Conservation (phyloP, 2,797 vertebrate species). For the Agapornis canus region DNA sequence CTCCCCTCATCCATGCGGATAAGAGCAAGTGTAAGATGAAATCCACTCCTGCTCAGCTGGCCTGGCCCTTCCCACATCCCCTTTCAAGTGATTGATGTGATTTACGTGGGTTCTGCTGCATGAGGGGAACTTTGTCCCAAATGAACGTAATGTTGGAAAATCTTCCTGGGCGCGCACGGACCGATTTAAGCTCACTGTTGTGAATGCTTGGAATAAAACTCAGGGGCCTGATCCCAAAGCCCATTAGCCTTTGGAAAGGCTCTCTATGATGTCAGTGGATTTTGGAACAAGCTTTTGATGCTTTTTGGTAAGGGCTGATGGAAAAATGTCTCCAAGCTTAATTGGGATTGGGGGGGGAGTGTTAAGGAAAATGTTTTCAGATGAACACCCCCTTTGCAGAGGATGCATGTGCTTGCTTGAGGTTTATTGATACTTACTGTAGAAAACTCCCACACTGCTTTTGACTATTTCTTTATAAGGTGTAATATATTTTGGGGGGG, state of each 20-base stretch:
- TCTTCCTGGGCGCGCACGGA: rapidly evolving
- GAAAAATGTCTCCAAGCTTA: conserved; percentile 39
- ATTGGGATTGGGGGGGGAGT: not conserved
- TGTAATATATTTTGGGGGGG: rapidly evolving
- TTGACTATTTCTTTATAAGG: not conserved
- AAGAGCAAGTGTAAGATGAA: not conserved
- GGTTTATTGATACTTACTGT: not conserved
- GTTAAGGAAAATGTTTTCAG: conserved; percentile 12
- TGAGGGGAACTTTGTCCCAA: not conserved
- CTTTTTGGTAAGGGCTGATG: conserved; percentile 26
- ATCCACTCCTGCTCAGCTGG: not conserved
- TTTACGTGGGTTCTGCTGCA: not conserved
- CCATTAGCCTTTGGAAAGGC: conserved; percentile 64
- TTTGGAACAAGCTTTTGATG: conserved; percentile 42
- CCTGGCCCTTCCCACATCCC: not conserved
- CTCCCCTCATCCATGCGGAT: not conserved
- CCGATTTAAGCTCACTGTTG: not conserved
- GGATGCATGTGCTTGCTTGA: not conserved
- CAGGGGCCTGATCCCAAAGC: conserved; percentile 36
- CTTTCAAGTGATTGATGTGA: not conserved
- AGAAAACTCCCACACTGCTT: not conserved
- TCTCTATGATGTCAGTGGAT: conserved; percentile 60
- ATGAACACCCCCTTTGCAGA: not conserved
- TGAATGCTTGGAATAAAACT: conserved; percentile 26
- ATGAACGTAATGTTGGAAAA: not conserved